A percentile compares a stretch with the other conserved stretches of the same genome.
Conservation (phyloP, 2,797 vertebrate species). For the Oryzias dopingdopingensis region DNA sequence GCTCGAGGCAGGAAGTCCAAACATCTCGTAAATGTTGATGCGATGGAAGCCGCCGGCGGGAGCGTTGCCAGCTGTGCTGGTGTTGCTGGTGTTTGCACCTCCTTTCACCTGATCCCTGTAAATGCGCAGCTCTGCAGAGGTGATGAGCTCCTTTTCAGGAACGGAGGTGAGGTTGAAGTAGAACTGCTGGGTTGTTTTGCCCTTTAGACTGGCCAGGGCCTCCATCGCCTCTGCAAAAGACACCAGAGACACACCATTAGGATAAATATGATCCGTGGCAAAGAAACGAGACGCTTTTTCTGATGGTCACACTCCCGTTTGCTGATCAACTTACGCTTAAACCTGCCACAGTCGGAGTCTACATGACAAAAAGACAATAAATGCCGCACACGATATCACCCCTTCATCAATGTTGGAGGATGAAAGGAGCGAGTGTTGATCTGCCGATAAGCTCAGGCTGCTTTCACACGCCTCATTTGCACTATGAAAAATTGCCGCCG, state of each 20-base stretch:
- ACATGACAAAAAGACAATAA: too few species aligned
- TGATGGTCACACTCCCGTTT: too few species aligned
- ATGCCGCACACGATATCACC: too few species aligned
- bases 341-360: too few species aligned
- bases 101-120: constrained; percentile 91
- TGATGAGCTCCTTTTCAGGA: constrained; percentile 89
- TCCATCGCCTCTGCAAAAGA: constrained; percentile 88
- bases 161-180: constrained; percentile 96
- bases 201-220: constrained; percentile 87
- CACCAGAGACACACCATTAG: constrained; percentile 25
- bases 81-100: constrained; percentile 50
- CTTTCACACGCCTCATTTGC: constrained; percentile 24
- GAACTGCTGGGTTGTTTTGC: constrained; percentile 91
- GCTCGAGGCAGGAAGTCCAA: constrained; percentile 79
- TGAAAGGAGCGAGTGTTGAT: constrained; percentile 41
- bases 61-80: constrained; percentile 47
- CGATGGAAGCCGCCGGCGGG: constrained; percentile 84
- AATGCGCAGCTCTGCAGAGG: constrained; percentile 93
- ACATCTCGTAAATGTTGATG: constrained; percentile 98
- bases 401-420: constrained; percentile 42
- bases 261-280: too few species aligned
- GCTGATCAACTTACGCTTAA: too few species aligned
- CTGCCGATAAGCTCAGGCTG: constrained; percentile 44
- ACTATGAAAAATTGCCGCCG: constrained; percentile 20
- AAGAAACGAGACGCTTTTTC: too few species aligned